Evolutionary conservation across 2,888 invertebrate genomes (phyloP).

Genomic region (Drosophila ustulata): DNA sequence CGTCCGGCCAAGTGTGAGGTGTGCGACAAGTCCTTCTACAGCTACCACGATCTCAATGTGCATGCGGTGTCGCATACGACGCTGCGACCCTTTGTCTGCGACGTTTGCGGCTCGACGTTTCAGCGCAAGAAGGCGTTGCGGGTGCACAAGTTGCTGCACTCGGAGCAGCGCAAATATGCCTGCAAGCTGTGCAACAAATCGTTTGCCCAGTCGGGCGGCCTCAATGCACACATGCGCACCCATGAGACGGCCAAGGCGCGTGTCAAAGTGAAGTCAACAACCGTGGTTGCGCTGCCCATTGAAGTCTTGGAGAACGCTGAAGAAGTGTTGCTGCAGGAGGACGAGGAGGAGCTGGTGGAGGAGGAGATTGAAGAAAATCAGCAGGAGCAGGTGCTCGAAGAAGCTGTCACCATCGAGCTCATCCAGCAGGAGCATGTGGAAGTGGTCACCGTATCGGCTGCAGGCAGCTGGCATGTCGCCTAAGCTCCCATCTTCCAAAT

Average conservation of each 20-base stretch:
- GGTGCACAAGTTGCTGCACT: slow-evolving; percentile 81
- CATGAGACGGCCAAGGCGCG: slow-evolving; percentile 55
- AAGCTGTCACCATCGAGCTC: slow-evolving; percentile 34
- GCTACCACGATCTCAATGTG: slow-evolving; percentile 82
- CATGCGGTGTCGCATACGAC: slow-evolving; percentile 82
- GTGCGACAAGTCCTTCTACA: slow-evolving; percentile 80
- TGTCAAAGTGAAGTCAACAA: slow-evolving; percentile 20
- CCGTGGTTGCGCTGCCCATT: background rate
- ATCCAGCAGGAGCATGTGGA: slow-evolving; percentile 37
- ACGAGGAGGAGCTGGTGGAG: background rate
- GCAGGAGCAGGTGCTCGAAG: slow-evolving; percentile 17
- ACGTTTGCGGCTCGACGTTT: slow-evolving; percentile 80
- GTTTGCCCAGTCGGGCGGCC: slow-evolving; percentile 82
- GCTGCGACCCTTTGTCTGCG: slow-evolving; percentile 78
- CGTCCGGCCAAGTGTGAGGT: slow-evolving; percentile 80
- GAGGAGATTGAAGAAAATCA: background rate
- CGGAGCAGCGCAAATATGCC: slow-evolving; percentile 77
- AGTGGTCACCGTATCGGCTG: slow-evolving; percentile 41
- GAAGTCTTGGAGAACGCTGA: background rate
- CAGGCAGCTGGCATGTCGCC: slow-evolving; percentile 37
- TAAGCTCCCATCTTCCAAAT: slow-evolving; percentile 7
- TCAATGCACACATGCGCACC: slow-evolving; percentile 82
- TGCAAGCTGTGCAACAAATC: slow-evolving; percentile 81
- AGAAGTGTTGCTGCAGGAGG: slow-evolving; percentile 9
- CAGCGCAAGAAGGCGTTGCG: slow-evolving; percentile 83